These are phyloP conservation scores for Tromatobia lineatoria DNA, from an alignment of 2,888 invertebrate genomes.

Conservation along the genomic window DNA sequence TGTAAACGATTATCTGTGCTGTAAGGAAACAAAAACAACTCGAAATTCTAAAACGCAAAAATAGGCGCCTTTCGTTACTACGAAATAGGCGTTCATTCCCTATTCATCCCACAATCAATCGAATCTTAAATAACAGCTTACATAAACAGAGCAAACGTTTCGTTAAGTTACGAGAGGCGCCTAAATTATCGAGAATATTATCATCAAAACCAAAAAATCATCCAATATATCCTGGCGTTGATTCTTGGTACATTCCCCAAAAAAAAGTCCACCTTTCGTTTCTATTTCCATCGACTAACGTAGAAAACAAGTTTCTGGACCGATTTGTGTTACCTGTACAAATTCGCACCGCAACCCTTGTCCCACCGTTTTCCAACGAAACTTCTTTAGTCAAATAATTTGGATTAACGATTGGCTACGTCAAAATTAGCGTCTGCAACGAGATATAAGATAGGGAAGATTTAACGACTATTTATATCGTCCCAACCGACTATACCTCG, in stretches of 20 bases:
- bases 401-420: constrained; percentile 9
- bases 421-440: constrained; percentile 46
- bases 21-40: neutral
- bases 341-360: constrained; percentile 22
- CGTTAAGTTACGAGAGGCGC: neutral
- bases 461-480: constrained; percentile 29
- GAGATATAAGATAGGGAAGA: constrained; percentile 22
- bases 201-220: neutral
- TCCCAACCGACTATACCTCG: neutral
- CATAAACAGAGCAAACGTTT: neutral
- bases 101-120: neutral
- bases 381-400: constrained; percentile 4
- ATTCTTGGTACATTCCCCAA: neutral
- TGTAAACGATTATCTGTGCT: neutral
- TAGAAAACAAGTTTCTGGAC: constrained; percentile 40
- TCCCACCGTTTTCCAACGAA: neutral
- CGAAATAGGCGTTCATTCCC: neutral
- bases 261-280: neutral
- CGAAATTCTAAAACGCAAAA: neutral
- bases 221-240: constrained; percentile 7
- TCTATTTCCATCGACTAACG: constrained; percentile 4
- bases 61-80: neutral
- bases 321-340: constrained; percentile 35
- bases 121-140: neutral
- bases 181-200: neutral